Percentiles rank a stretch among this genome's conserved stretches.
Evolutionary conservation across 2,888 invertebrate species (phyloP).

Genomic region (Drosophila parthenogenetica): DNA sequence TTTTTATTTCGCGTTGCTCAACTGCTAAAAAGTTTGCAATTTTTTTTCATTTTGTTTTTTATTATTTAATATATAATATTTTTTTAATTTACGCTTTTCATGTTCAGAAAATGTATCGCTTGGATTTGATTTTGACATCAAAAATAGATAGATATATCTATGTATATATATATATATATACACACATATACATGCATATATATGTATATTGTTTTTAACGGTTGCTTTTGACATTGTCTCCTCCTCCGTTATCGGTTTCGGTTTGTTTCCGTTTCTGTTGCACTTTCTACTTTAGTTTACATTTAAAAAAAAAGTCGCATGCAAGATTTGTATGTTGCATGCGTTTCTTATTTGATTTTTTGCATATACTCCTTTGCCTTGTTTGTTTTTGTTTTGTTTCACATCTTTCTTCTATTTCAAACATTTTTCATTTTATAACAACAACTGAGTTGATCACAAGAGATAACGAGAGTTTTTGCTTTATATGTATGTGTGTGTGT

Average conservation of each 20-base stretch:
- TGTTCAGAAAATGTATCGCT: conserved; percentile 33
- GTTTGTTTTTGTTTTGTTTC: conserved; percentile 4
- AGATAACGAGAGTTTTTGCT: conserved; percentile 75
- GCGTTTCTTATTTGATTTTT: conserved; percentile 17
- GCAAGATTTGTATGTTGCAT: no score
- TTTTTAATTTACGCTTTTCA: conserved; percentile 16
- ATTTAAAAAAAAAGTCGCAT: conserved; percentile 31
- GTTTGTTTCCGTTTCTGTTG: conserved; percentile 12
- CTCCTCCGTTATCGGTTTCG: conserved; percentile 2
- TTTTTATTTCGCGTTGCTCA: conserved; percentile 9
- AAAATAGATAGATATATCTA: conserved; percentile 61
- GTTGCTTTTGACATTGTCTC: conserved; percentile 43
- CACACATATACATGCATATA: conserved; percentile 12
- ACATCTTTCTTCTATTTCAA: conserved; percentile 19
- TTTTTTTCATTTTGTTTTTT: background rate
- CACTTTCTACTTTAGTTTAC: conserved; percentile 13
- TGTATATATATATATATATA: conserved; percentile 17
- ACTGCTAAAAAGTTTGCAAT: conserved; percentile 49
- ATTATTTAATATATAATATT: conserved; percentile 9
- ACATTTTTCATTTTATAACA: conserved; percentile 68
- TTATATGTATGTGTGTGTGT: conserved; percentile 28
- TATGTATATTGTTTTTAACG: conserved; percentile 31
- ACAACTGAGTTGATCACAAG: conserved; percentile 80
- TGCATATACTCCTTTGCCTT: conserved; percentile 17
- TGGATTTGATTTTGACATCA: conserved; percentile 63